Evolutionary conservation across 2,888 invertebrate genomes (phyloP).

Genomic region (Dryobotodes eremita): DNA sequence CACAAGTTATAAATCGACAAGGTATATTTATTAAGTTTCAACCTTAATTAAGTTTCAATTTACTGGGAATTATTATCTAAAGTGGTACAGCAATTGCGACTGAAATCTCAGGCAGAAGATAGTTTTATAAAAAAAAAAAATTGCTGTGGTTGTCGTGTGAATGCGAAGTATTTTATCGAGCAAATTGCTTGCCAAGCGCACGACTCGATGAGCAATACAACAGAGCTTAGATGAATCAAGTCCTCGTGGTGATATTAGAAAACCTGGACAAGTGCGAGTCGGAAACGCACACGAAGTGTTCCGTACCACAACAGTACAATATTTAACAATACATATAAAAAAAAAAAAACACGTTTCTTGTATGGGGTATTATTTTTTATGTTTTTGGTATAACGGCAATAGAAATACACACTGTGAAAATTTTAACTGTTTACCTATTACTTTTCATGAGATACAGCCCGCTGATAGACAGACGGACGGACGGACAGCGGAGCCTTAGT

Average conservation of each 20-base stretch:
- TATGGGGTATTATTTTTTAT: too few species aligned
- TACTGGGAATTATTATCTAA: background rate
- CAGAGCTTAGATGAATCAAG: background rate
- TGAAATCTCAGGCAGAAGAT: background rate
- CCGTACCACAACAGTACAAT: too few species aligned
- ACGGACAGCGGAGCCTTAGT: too few species aligned
- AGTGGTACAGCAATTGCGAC: background rate
- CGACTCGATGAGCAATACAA: background rate
- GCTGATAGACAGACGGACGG: too few species aligned
- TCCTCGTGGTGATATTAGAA: background rate
- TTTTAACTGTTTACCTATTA: too few species aligned
- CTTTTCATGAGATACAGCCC: too few species aligned
- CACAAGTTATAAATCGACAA: background rate
- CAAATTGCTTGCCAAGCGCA: slow-evolving; percentile 49
- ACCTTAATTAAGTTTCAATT: background rate
- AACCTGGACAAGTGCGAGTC: background rate
- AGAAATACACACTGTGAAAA: too few species aligned
- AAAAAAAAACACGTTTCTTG: too few species aligned
- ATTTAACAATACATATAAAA: too few species aligned
- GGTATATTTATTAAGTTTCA: background rate
- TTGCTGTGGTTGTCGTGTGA: slow-evolving; percentile 16
- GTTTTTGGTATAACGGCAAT: too few species aligned
- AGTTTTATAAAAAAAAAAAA: background rate
- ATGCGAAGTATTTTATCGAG: slow-evolving; percentile 25
- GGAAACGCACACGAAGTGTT: too few species aligned